Evolutionary conservation across 2,113 vertebrate genomes (phyloP).

Genomic region (Cranoglanis bouderius): DNA sequence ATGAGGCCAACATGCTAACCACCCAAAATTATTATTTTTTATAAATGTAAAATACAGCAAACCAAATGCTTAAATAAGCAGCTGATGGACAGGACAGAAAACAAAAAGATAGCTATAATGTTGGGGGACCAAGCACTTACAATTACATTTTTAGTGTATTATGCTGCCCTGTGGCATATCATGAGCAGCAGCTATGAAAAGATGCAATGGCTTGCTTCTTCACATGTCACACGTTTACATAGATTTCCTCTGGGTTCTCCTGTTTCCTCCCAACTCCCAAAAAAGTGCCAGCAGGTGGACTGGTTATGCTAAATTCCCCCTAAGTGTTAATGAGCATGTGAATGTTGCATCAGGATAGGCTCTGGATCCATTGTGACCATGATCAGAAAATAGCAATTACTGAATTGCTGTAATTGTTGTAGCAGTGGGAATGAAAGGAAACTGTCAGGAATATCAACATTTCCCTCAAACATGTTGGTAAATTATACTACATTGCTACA

Average conservation of each 20-base stretch:
- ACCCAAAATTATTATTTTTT: too few relatives aligned
- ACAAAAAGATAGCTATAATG: background rate
- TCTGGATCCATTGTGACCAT: background rate
- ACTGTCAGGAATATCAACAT: background rate
- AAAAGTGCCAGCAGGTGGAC: background rate
- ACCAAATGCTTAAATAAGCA: background rate
- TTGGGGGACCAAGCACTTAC: background rate
- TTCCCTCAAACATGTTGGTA: too few relatives aligned
- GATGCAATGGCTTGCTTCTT: background rate
- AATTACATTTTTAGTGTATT: background rate
- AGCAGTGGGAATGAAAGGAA: background rate
- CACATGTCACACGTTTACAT: background rate
- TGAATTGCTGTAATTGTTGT: too few relatives aligned
- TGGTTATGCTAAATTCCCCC: background rate
- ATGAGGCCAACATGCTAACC: too few relatives aligned
- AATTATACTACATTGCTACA: background rate
- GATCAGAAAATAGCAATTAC: background rate
- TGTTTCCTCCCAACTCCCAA: background rate
- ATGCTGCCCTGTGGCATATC: background rate
- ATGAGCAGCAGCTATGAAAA: background rate
- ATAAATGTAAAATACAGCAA: too few relatives aligned
- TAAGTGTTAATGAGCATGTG: background rate
- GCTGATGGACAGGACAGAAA: background rate
- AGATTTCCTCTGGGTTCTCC: background rate
- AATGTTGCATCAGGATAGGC: background rate